A percentile compares a stretch with the other conserved stretches of the same genome.
These are phyloP conservation scores for Oikopleura dioica DNA, from an alignment of 23 tunicate genomes.

Conservation along the genomic window DNA sequence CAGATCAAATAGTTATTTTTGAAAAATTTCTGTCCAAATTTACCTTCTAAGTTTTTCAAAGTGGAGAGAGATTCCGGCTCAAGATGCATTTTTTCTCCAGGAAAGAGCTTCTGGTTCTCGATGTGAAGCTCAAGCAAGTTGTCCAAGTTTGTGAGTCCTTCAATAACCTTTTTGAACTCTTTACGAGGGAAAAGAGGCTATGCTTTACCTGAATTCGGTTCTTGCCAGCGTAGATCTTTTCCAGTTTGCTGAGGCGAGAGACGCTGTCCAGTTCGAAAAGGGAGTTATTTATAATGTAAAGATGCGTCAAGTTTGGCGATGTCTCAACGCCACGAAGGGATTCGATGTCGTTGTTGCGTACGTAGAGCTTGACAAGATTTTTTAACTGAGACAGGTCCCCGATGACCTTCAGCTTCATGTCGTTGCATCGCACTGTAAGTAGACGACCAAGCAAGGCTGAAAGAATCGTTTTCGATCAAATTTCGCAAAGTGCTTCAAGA, in stretches of 20 bases:
- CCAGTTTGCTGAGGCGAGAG: background rate
- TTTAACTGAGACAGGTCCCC: background rate
- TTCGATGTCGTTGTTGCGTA: background rate
- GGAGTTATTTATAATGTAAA: background rate
- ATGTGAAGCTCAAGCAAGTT: background rate
- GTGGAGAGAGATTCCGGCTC: background rate
- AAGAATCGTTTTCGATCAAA: too few relatives aligned
- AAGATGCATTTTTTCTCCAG: background rate
- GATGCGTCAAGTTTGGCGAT: background rate
- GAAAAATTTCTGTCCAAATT: too few relatives aligned
- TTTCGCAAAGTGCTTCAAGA: too few relatives aligned
- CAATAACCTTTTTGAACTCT: background rate
- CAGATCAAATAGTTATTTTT: too few relatives aligned
- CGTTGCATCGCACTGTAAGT: slow-evolving; percentile 5
- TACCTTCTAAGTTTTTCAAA: too few relatives aligned
- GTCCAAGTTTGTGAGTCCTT: background rate
- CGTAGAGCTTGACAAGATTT: background rate
- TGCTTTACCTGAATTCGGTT: background rate
- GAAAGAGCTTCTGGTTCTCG: background rate
- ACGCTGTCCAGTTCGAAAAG: background rate
- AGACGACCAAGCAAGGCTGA: background rate
- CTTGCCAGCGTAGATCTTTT: background rate
- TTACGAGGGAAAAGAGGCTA: background rate
- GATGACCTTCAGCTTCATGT: background rate
- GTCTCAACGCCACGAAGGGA: background rate